A percentile compares a stretch with the other conserved stretches of the same genome.
These are phyloP conservation scores for Rotaria magnacalcarata DNA, from an alignment of 2,888 invertebrate genomes.

Conservation along the genomic window DNA sequence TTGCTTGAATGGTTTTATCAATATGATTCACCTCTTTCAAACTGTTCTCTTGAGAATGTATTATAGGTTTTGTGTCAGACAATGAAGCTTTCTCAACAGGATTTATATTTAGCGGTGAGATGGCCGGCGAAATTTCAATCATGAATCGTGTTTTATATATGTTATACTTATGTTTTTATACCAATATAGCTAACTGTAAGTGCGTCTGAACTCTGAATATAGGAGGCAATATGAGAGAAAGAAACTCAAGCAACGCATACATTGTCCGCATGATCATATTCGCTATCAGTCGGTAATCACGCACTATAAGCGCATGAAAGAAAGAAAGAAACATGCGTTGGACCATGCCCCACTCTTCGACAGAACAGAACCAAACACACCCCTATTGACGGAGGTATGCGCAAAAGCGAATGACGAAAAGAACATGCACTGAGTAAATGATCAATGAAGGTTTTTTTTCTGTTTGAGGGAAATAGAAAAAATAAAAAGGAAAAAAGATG, in stretches of 20 bases:
- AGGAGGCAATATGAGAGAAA: not conserved
- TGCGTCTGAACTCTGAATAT: not conserved
- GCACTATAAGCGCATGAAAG: not conserved
- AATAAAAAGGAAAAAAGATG: not conserved
- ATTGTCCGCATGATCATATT: not conserved
- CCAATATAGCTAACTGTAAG: not conserved
- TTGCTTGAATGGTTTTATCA: not conserved
- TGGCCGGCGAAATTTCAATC: not conserved
- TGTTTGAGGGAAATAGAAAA: not conserved
- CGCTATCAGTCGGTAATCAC: not conserved
- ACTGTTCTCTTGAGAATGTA: not conserved
- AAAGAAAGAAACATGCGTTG: not conserved
- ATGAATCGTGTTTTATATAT: not conserved
- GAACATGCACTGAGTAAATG: not conserved
- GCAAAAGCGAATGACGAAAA: not conserved
- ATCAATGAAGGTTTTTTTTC: not conserved
- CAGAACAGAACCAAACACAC: constrained; percentile 16
- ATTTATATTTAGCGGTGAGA: not conserved
- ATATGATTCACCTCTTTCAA: not conserved
- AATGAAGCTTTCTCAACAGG: not conserved
- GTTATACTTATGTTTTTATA: not conserved
- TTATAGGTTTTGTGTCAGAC: not conserved
- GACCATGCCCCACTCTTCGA: not conserved
- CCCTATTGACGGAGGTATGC: not conserved
- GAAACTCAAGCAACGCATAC: not conserved